A percentile compares a stretch with the other conserved stretches of the same genome.
Conservation (phyloP, 2,888 invertebrate genomes). For the Nephrotoma appendiculata region DNA sequence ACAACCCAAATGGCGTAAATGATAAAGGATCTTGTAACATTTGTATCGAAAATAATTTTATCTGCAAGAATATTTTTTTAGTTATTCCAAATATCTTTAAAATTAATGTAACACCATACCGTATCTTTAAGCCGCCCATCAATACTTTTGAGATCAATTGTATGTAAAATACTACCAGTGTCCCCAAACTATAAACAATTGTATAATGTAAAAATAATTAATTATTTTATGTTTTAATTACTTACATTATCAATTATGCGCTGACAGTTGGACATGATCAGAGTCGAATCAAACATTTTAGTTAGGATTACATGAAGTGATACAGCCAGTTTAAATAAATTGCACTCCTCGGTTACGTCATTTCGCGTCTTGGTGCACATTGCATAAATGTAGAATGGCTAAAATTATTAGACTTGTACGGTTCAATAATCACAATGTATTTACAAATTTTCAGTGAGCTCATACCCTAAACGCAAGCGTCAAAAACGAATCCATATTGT, state of each 20-base stretch:
- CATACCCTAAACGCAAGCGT: not conserved
- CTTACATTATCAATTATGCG: not conserved
- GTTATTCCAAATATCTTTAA: not conserved
- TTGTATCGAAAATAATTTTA: not conserved
- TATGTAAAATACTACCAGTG: not conserved
- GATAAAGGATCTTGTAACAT: not conserved
- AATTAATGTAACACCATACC: not conserved
- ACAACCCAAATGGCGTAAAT: not conserved
- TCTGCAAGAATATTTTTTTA: not conserved
- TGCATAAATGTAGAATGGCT: not conserved
- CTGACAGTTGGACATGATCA: not conserved
- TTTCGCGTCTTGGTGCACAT: not conserved
- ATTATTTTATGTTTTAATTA: not conserved
- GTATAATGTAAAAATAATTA: not conserved
- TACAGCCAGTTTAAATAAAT: not conserved
- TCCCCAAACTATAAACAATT: not conserved
- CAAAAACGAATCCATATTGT: not conserved
- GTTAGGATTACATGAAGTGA: not conserved
- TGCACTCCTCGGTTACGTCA: not conserved
- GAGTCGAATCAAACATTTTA: not conserved
- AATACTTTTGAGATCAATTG: not conserved
- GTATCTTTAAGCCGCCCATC: not conserved
- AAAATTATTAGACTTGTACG: not conserved
- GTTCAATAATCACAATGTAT: not conserved
- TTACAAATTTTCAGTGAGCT: not conserved